These are phyloP conservation scores for Lepilemur ruficaudatus DNA, from an alignment of 2,797 vertebrate species.

Conservation along the genomic window DNA sequence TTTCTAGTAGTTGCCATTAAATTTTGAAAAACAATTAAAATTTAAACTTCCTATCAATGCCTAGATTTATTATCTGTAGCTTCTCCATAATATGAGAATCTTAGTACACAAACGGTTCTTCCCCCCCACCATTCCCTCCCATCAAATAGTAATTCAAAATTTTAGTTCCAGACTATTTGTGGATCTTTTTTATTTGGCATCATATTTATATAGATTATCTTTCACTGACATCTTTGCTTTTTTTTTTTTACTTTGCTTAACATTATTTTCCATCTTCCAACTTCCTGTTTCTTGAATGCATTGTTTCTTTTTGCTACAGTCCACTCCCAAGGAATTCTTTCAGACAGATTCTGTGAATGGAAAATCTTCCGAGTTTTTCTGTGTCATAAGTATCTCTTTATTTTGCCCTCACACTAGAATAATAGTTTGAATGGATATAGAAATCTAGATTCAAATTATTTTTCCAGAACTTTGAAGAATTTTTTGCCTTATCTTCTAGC, in stretches of 20 bases:
- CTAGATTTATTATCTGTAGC: not conserved
- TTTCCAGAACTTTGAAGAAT: not conserved
- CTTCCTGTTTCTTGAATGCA: not conserved
- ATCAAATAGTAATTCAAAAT: not conserved
- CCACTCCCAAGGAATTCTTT: not conserved
- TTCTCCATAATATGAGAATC: not conserved
- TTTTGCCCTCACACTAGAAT: not conserved
- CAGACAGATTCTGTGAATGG: not conserved
- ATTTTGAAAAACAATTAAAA: not conserved
- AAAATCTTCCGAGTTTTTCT: not conserved
- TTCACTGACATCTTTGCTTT: not conserved
- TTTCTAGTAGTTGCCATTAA: not conserved
- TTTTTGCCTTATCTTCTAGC: conserved; percentile 12
- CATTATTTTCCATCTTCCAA: not conserved
- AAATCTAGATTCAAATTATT: conserved; percentile 18
- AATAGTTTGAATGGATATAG: not conserved
- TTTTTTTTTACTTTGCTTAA: not conserved
- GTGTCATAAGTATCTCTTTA: not conserved
- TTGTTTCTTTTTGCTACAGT: not conserved
- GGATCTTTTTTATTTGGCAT: not conserved
- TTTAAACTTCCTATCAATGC: not conserved
- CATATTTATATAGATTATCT: not conserved
- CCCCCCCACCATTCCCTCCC: not conserved
- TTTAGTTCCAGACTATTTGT: not conserved
- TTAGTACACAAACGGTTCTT: not conserved